Evolutionary conservation across 2,888 invertebrate genomes (phyloP), one percentile per base, ranked within the genome.

Genomic region (Xestia sexstrigata): DNA sequence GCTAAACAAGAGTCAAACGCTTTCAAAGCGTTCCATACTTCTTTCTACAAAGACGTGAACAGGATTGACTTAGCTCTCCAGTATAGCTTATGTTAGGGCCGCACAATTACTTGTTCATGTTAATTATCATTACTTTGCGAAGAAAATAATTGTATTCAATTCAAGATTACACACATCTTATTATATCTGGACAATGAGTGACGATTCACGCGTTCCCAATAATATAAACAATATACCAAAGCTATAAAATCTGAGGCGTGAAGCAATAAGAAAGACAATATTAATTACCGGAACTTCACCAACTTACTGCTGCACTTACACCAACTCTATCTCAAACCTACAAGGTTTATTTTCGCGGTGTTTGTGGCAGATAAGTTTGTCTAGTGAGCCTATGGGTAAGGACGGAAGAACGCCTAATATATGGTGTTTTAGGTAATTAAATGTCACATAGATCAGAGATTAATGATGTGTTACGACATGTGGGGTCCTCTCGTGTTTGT

Each of bases 401-500:
- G 93, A 93, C 95, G 96, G 96, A 96, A 96, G 96, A 95, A 95
- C 93, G 92, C 91, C 91, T 93, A 95, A 96, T 96, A 96, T 96
- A 96, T 96, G 95, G 95, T 96, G 95, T 96, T 96, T 95, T 96
- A 95, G 96, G 96, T 96, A 96, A 96, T 96, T 96, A 96, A 96
- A 96, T 96, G 96, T 96, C 96, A 95, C 96, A 96, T 96, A 95
- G 94, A 96, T 96, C 96, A 95, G 94, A 95, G 95, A 96, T 96
- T 96, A 96, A 96, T 96, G 96, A 96, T 95, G 95, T 96, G 96
- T 96, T 95, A 95, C 96, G 95, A 93, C 88, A 88, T 92, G 92
- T 90, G 87, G 89, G 88, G 91, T 91, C 87, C 84, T 88, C 87
- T 89, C 66, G 78, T 87, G 86, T 87, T 86, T 86, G 88, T 83